Base-by-base conservation (phyloP, 2,888 invertebrate genomes). In the Cataglyphis albicans region DNA sequence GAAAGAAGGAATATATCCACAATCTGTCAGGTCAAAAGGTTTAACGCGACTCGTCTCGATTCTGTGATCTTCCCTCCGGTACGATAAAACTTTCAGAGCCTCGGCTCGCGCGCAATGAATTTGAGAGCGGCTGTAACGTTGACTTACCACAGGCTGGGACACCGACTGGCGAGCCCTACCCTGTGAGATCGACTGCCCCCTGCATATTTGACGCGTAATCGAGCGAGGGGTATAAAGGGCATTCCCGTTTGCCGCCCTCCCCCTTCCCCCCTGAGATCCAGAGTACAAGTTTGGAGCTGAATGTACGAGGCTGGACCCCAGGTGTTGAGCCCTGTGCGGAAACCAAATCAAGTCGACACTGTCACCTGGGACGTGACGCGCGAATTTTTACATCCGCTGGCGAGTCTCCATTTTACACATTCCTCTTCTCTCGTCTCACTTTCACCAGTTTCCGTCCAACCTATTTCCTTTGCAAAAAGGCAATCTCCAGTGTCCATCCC, bases 261-360 rank as follows among this genome's bases (percentile, higher is more conserved):
- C 21, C 5, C 25, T 3, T 3, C 5, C 12, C 18, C 18, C 25
- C 6, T 10, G 38, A 76, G 59, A 87, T 88, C 87, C 86, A 89
- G 83, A 61, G 55, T 73, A 76, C 86, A 82, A 86, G 90, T 90
- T 90, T 90, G 89, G 92, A 91, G 92, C 94, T 93, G 94, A 93
- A 94, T 94, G 94, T 93, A 93, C 92, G 92, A 93, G 92, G 92
- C 94, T 94, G 94, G 94, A 94, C 94, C 94, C 94, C 94, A 94
- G 94, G 94, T 94, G 94, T 94, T 94, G 95, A 95, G 94, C 94
- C 94, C 94, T 94, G 94, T 94, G 94, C 94, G 94, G 94, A 93
- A 94, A 94, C 94, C 94, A 94, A 94, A 94, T 94, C 94, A 94
- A 94, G 93, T 94, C 93, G 93, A 94, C 94, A 94, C 94, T 94